Evolutionary conservation across 1,140 invertebrate species (phyloP).

Genomic region (Drosophila jambulina): DNA sequence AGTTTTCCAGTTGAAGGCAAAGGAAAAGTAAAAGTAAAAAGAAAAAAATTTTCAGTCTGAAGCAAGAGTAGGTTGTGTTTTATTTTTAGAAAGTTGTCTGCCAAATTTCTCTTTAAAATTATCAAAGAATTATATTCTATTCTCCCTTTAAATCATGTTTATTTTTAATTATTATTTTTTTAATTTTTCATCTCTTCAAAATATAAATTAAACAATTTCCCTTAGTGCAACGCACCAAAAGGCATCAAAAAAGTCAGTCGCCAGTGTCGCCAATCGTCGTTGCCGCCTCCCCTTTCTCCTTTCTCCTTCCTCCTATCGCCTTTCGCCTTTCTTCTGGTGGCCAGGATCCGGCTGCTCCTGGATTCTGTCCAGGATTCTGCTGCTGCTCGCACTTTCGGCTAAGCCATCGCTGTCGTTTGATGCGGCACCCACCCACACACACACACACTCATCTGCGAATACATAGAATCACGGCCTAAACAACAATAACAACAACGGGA

Average conservation of each 20-base stretch:
- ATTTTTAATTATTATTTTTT: neutral
- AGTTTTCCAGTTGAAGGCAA: neutral
- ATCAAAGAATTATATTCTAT: neutral
- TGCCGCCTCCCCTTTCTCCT: constrained; percentile 19
- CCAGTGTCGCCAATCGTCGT: constrained; percentile 53
- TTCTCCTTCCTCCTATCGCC: constrained; percentile 31
- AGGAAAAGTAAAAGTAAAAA: neutral
- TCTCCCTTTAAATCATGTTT: no score
- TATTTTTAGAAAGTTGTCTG: neutral
- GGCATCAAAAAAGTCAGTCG: constrained; percentile 47
- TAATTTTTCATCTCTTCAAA: neutral
- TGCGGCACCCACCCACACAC: constrained; percentile 55
- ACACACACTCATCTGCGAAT: constrained; percentile 18
- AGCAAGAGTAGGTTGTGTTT: neutral
- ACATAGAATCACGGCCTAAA: constrained; percentile 65
- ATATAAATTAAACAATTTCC: neutral
- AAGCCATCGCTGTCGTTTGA: constrained; percentile 61
- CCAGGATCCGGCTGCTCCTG: constrained; percentile 27
- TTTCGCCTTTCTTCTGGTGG: constrained; percentile 42
- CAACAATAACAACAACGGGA: constrained; percentile 60
- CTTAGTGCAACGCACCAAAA: constrained; percentile 42
- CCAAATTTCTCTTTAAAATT: neutral
- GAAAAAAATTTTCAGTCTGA: neutral
- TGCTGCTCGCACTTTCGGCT: constrained; percentile 71
- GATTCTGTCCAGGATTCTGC: constrained; percentile 20